Conservation (phyloP, 2,888 invertebrate species). For the Cephus spinipes region DNA sequence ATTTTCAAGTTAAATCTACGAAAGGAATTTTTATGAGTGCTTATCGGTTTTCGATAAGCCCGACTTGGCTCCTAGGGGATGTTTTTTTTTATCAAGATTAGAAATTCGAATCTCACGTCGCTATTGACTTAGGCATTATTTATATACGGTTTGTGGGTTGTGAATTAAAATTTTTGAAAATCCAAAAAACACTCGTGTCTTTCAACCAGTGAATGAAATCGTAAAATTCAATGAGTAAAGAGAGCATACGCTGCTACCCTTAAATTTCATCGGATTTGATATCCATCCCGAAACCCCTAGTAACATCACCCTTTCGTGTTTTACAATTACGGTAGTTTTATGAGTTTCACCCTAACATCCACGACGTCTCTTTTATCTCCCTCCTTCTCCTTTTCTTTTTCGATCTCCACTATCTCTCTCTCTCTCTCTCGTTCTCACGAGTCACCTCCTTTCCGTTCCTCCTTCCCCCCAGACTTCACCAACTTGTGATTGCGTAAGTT, state of each 20-base stretch:
- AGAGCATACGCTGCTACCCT: constrained; percentile 28
- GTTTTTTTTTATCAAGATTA: background rate
- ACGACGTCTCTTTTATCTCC: background rate
- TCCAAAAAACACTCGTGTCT: background rate
- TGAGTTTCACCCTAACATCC: constrained; percentile 49
- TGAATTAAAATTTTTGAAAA: background rate
- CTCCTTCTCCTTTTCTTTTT: background rate
- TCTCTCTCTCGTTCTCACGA: background rate
- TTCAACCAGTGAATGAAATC: background rate
- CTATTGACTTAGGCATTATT: no score
- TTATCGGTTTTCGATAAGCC: background rate
- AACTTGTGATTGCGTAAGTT: constrained; percentile 63
- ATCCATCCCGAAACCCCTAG: constrained; percentile 19
- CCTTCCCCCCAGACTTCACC: constrained; percentile 47
- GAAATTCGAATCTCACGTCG: background rate
- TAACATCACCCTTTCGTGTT: constrained; percentile 46
- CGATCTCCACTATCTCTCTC: background rate
- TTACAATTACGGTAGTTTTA: constrained; percentile 63
- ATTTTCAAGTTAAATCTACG: background rate
- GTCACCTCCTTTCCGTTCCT: background rate
- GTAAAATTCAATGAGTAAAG: constrained; percentile 48
- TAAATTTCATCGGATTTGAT: constrained; percentile 24
- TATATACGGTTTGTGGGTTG: no score
- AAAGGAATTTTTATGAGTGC: background rate
- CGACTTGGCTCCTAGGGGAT: background rate